A percentile compares a stretch with the other conserved stretches of the same genome.
These are phyloP conservation scores for Orthonychiurus folsomi DNA, from an alignment of 2,888 invertebrate genomes.

Conservation along the genomic window DNA sequence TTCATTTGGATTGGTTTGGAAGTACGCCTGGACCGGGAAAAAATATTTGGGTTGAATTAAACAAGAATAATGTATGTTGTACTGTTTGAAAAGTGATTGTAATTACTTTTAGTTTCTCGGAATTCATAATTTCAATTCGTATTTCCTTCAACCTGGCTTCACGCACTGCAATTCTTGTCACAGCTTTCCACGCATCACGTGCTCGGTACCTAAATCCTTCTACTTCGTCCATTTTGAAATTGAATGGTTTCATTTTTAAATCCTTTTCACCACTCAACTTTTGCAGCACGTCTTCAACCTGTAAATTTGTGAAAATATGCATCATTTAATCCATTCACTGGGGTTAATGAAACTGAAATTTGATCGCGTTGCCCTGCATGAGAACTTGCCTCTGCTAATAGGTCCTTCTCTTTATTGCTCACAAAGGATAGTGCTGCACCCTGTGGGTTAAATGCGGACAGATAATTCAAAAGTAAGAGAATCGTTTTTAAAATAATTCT, in stretches of 20 bases:
- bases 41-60: not conserved
- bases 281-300: constrained; percentile 58
- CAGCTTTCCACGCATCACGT: constrained; percentile 88
- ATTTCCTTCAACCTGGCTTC: constrained; percentile 95
- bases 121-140: constrained; percentile 82
- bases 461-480: not conserved
- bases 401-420: constrained; percentile 62
- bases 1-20: constrained; percentile 84
- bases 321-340: too few species aligned
- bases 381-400: constrained; percentile 48
- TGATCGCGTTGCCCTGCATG: too few species aligned
- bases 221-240: constrained; percentile 89
- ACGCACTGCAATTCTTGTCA: constrained; percentile 83
- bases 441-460: constrained; percentile 43
- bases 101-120: constrained; percentile 71
- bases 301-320: not conserved
- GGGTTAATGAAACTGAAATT: too few species aligned
- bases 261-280: constrained; percentile 59
- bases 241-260: constrained; percentile 56
- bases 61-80: not conserved
- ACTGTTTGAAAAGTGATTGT: not conserved
- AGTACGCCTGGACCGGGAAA: constrained; percentile 59
- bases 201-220: constrained; percentile 93
- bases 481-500: not conserved
- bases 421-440: constrained; percentile 85